A percentile compares a stretch with the other conserved stretches of the same genome.
Conservation (phyloP, 2,113 vertebrate species). For the Silurus asotus region DNA sequence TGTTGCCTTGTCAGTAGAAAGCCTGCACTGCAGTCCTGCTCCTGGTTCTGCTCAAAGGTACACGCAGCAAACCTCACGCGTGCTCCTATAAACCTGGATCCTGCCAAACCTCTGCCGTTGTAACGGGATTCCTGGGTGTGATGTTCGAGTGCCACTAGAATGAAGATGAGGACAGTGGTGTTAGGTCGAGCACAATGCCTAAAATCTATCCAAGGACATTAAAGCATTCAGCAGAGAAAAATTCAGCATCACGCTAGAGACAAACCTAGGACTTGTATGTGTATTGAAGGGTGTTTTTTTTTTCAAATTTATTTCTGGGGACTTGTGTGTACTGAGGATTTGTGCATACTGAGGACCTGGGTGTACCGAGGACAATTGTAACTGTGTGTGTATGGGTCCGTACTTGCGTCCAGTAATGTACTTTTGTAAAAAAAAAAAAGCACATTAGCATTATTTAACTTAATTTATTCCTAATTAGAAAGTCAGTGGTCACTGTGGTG, state of each 20-base stretch:
- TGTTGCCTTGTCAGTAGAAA: background rate
- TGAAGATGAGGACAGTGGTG: background rate
- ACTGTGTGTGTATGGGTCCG: background rate
- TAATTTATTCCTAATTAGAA: too few species aligned
- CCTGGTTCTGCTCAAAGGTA: background rate
- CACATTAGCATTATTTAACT: background rate
- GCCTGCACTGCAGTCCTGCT: background rate
- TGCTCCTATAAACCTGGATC: background rate
- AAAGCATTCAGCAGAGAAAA: background rate
- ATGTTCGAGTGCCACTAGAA: background rate
- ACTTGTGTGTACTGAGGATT: background rate
- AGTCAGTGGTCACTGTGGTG: too few species aligned
- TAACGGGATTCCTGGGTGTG: background rate
- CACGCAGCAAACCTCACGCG: background rate
- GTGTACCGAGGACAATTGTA: background rate
- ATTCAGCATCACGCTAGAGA: background rate
- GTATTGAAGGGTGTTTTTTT: background rate
- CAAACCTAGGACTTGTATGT: background rate
- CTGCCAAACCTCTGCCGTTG: background rate
- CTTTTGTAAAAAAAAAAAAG: background rate
- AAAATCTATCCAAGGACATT: background rate
- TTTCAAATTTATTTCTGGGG: background rate
- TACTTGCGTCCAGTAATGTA: background rate
- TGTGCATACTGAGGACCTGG: background rate
- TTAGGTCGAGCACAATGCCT: background rate